These are phyloP conservation scores for Thaumetopoea pityocampa DNA, from an alignment of 1,140 invertebrate genomes.

Conservation along the genomic window DNA sequence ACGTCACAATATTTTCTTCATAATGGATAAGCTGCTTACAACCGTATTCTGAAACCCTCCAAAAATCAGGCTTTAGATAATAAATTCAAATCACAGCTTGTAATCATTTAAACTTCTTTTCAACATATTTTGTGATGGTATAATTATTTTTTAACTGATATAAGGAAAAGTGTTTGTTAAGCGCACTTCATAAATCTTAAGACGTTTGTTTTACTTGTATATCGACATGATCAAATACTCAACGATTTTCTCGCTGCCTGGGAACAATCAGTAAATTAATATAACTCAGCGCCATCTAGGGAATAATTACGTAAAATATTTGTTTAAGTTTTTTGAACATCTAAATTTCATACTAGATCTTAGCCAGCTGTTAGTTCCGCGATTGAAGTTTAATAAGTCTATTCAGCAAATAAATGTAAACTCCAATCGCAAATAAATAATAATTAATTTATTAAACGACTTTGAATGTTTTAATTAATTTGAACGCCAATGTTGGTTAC, in stretches of 20 bases:
- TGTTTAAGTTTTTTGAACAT: slow-evolving; percentile 35
- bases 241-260: too few relatives aligned
- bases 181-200: too few relatives aligned
- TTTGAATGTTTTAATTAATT: too few relatives aligned
- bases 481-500: too few relatives aligned
- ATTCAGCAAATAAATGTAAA: too few relatives aligned
- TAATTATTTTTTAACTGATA: too few relatives aligned
- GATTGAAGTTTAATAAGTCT: slow-evolving; percentile 16
- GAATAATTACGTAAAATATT: slow-evolving; percentile 33
- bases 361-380: slow-evolving; percentile 13
- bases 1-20: slow-evolving; percentile 46
- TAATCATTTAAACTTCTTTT: slow-evolving; percentile 53
- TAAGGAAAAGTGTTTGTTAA: too few relatives aligned
- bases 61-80: slow-evolving; percentile 59
- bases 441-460: too few relatives aligned
- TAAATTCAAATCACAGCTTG: slow-evolving; percentile 62
- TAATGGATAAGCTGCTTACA: slow-evolving; percentile 38
- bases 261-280: slow-evolving; percentile 23
- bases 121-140: too few relatives aligned
- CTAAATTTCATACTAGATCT: slow-evolving; percentile 26
- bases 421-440: too few relatives aligned
- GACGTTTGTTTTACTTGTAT: too few relatives aligned
- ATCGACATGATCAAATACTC: too few relatives aligned
- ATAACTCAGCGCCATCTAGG: slow-evolving; percentile 20
- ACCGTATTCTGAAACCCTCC: slow-evolving; percentile 37